Evolutionary conservation across 2,888 invertebrate species (phyloP).

Genomic region (Keiferia lycopersicella): DNA sequence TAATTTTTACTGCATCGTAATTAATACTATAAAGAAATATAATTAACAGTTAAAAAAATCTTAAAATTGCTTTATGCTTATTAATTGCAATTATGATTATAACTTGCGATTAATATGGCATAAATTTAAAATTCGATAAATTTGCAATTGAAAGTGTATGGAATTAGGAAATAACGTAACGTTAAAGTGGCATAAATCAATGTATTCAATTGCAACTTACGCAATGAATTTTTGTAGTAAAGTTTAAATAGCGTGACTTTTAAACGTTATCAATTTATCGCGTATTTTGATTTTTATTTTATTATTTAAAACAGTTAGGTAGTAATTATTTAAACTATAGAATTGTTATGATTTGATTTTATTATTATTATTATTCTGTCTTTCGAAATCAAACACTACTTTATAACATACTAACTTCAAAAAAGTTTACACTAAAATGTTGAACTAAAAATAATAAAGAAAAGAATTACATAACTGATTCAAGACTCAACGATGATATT

Average conservation of each 20-base stretch:
- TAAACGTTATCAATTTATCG: no score
- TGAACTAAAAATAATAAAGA: no score
- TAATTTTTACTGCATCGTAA: not conserved
- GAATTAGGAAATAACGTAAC: constrained; percentile 20
- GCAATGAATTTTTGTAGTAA: constrained; percentile 22
- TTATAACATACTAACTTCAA: not conserved
- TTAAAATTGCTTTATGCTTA: not conserved
- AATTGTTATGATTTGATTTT: no score
- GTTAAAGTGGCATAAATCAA: constrained; percentile 26
- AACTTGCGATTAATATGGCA: not conserved
- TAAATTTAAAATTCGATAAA: constrained; percentile 3
- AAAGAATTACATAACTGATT: not conserved
- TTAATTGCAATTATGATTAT: constrained; percentile 2
- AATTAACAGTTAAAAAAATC: constrained; percentile 3
- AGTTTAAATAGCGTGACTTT: constrained; percentile 12
- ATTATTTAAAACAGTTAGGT: not conserved
- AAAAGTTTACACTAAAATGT: no score
- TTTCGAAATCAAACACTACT: no score
- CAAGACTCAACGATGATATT: constrained; percentile 6
- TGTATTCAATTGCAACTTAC: constrained; percentile 20
- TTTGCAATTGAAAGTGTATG: constrained; percentile 15
- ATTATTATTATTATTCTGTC: no score
- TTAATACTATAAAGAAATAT: not conserved
- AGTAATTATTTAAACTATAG: no score
- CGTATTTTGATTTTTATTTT: not conserved